These are phyloP conservation scores for Chiloscyllium punctatum DNA, from an alignment of 2,797 vertebrate species.

Conservation along the genomic window DNA sequence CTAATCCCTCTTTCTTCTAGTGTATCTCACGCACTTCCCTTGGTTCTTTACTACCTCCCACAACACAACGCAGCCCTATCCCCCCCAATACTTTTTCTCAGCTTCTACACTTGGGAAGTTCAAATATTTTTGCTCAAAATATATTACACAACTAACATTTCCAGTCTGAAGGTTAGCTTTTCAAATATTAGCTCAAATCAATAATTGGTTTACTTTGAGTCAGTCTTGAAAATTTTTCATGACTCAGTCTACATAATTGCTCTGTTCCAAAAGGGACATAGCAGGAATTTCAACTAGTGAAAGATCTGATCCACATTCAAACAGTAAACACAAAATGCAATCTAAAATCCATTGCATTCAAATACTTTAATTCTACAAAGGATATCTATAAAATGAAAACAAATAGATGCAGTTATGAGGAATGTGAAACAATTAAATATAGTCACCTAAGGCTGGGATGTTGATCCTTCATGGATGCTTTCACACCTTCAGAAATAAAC, in stretches of 20 bases:
- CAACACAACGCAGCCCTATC: too few relatives aligned
- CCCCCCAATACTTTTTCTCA: background rate
- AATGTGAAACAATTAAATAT: background rate
- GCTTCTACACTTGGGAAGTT: background rate
- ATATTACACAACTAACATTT: background rate
- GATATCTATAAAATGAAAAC: background rate
- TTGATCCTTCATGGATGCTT: constrained; percentile 78
- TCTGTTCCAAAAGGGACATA: background rate
- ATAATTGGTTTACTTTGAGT: background rate
- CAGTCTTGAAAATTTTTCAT: background rate
- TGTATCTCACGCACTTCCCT: background rate
- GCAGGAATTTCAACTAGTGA: background rate
- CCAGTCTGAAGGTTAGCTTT: background rate
- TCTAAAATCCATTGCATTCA: background rate
- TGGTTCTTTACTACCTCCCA: background rate
- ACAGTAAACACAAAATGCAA: background rate
- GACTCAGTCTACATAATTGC: background rate
- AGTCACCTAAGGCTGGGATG: constrained; percentile 71
- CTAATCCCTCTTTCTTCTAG: background rate
- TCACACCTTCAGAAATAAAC: constrained; percentile 88
- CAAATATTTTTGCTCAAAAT: background rate
- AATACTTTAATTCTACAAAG: background rate
- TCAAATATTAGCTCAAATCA: background rate
- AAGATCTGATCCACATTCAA: background rate
- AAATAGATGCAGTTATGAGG: background rate